Conservation (phyloP, 2,113 vertebrate species). For the Arenaria interpres region DNA sequence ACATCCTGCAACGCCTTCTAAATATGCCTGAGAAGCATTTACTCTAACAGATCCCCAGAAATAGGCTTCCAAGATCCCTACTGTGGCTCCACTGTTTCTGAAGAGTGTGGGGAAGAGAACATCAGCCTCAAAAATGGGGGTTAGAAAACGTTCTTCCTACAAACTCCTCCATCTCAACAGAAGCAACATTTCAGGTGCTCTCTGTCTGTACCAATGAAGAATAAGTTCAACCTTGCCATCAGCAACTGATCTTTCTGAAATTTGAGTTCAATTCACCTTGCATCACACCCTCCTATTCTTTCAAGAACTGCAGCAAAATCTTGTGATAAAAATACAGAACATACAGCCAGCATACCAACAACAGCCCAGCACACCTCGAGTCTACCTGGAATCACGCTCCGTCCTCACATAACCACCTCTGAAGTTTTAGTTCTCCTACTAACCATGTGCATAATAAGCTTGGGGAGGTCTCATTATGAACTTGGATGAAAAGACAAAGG, state of each 20-base stretch:
- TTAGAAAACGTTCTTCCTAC: neutral
- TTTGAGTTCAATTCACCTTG: constrained; percentile 33
- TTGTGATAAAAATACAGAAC: neutral
- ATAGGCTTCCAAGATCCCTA: neutral
- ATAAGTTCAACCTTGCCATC: constrained; percentile 28
- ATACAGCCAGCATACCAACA: neutral
- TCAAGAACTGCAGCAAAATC: constrained; percentile 29
- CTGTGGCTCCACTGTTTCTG: neutral
- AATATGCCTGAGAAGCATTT: neutral
- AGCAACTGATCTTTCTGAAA: constrained; percentile 47
- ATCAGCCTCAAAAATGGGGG: neutral
- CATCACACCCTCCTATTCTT: neutral
- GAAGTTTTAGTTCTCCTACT: neutral
- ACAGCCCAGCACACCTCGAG: neutral
- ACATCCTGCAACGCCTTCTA: neutral
- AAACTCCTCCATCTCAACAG: neutral
- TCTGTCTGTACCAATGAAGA: neutral
- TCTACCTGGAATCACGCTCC: neutral
- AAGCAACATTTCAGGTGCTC: neutral
- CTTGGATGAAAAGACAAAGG: neutral
- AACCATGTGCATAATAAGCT: neutral
- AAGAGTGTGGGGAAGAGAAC: neutral
- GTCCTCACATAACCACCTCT: neutral
- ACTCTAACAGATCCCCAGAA: neutral
- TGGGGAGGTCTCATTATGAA: neutral